These are phyloP conservation scores for Phalacrocorax carbo DNA, from an alignment of 2,113 vertebrate genomes.

Conservation along the genomic window DNA sequence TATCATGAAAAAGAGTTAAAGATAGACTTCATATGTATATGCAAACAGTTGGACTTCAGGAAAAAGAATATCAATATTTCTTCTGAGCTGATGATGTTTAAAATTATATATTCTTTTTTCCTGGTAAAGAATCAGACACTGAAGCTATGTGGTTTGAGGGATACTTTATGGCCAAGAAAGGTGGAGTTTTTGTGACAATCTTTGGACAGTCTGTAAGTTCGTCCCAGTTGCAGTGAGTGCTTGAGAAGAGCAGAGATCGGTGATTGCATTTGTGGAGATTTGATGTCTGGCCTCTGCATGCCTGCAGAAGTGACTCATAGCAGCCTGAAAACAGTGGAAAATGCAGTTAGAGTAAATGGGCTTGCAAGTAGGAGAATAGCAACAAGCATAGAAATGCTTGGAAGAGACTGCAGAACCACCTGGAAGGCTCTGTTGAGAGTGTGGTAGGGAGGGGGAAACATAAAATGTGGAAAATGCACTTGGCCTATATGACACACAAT, in stretches of 20 bases:
- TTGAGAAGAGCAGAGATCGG: background rate
- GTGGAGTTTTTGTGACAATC: background rate
- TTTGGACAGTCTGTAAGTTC: background rate
- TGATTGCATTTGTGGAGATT: background rate
- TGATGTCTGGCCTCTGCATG: background rate
- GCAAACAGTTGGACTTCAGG: background rate
- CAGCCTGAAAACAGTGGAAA: background rate
- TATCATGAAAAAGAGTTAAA: background rate
- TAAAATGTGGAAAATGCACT: background rate
- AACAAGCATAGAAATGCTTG: background rate
- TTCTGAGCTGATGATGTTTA: background rate
- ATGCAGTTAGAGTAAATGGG: background rate
- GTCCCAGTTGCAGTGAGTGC: background rate
- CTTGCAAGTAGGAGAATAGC: background rate
- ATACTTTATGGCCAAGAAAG: background rate
- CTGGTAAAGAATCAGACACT: background rate
- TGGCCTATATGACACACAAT: background rate
- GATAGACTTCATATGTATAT: background rate
- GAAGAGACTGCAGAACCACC: background rate
- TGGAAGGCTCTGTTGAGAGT: background rate
- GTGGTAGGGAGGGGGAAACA: fast-evolving
- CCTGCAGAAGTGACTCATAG: background rate
- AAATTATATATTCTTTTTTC: background rate
- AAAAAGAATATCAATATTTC: background rate
- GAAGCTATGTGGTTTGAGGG: background rate